Evolutionary conservation across 2,113 vertebrate species (phyloP), one percentile per base, ranked within the genome.

Genomic region (Pogonocichla stellata): DNA sequence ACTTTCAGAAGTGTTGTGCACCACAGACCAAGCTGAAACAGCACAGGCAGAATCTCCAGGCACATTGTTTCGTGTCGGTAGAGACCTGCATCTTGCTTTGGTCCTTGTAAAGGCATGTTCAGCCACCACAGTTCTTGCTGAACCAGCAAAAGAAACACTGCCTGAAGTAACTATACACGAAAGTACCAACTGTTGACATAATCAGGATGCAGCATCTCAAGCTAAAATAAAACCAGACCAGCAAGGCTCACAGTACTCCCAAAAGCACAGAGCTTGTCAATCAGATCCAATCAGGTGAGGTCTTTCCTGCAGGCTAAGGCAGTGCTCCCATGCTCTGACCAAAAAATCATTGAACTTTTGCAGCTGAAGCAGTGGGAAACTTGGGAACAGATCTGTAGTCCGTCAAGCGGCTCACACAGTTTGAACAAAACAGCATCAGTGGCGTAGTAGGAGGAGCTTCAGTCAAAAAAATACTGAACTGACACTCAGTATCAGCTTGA

Each of bases 91-190:
- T 45, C 79, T 86, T n/a, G 34, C 70, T 50, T 80, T 36, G 15
- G 38, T 69, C 74, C 62, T 77, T 90, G 79, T 69, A 82, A 86
- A 88, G 64, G 51, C 74, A 58, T 3, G 43, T 77, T 90, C 84
- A 82, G 31, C 40, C 34, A 34, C 40, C 2, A 2, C 70, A 47
- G 70, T 33, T 93, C 71, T 62, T 0, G 9, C 81, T 90, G 71
- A 91, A 50, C 71, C 74, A 91, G 77, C 66, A 70, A 67, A 90
- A 38, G 23, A 69, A 87, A 85, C 23, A 19, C 56, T 83, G 80
- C 82, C 72, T 86, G 34, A 80, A 77, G 57, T 60, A 66, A 78
- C 19, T 4, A 0, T 18, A 51, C 2, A 13, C 2, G 3, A 82
- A 89, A 90, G 70, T 31, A 43, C n/a, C 6, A 14, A 40, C 48